phyloP scores from a whole-genome alignment of 2,888 invertebrate species.

The Mechanitis mazaeus region DNA sequence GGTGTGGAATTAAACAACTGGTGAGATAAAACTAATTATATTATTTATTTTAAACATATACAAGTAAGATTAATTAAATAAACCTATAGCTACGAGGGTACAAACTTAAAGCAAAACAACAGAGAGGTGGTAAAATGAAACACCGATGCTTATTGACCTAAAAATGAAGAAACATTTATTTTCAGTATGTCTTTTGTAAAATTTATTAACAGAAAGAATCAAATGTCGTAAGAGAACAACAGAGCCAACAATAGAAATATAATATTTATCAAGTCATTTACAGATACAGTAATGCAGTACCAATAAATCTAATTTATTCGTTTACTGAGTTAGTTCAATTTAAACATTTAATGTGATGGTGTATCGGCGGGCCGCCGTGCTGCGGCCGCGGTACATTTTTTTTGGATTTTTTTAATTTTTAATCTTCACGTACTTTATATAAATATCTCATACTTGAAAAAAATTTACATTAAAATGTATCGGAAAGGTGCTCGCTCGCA shows the following conservation, averaged over 20 bases:
- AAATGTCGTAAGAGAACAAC: constrained; percentile 70
- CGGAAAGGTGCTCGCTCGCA: constrained; percentile 55
- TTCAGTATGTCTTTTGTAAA: constrained; percentile 81
- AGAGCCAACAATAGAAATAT: constrained; percentile 75
- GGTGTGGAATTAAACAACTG: constrained; percentile 3
- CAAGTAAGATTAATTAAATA: constrained; percentile 8
- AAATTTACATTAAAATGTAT: constrained; percentile 73
- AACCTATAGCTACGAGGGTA: constrained; percentile 5
- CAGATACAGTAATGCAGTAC: constrained; percentile 72
- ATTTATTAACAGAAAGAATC: constrained; percentile 77
- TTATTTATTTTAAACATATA: constrained; percentile 8
- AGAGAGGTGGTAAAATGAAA: constrained; percentile 58
- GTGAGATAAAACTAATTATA: constrained; percentile 6
- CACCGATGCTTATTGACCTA: constrained; percentile 80
- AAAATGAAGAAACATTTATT: constrained; percentile 86
- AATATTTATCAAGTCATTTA: constrained; percentile 73
- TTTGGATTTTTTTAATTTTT: constrained; percentile 61
- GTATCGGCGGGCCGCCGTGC: constrained; percentile 31
- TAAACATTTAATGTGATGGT: constrained; percentile 61
- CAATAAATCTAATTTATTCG: constrained; percentile 74
- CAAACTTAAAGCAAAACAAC: constrained; percentile 7
- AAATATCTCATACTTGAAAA: constrained; percentile 76
- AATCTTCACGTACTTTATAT: constrained; percentile 70
- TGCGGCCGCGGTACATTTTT: constrained; percentile 52
- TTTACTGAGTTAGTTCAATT: constrained; percentile 69